A percentile compares a stretch with the other conserved stretches of the same genome.
phyloP scores from a whole-genome alignment of 2,888 invertebrate species.

The Sinopyrophorus schimmeli region DNA sequence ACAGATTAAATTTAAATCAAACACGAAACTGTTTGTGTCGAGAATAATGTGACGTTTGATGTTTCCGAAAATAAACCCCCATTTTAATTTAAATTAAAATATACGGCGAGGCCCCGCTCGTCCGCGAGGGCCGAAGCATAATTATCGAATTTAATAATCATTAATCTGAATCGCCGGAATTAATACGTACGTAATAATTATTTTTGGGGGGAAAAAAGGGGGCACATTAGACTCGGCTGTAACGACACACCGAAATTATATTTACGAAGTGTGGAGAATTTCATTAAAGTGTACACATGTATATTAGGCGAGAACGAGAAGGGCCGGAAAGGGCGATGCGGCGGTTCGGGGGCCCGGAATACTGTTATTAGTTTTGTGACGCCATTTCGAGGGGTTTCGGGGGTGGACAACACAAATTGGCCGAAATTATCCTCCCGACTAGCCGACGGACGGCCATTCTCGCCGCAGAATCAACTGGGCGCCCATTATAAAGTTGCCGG shows the following conservation, averaged over 20 bases:
- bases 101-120: no score
- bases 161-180: no score
- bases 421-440: slow-evolving; percentile 44
- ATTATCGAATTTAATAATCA: no score
- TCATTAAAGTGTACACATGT: slow-evolving; percentile 47
- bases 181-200: no score
- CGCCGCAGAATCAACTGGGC: slow-evolving; percentile 18
- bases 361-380: slow-evolving; percentile 50
- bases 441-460: slow-evolving; percentile 25
- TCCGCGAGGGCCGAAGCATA: no score
- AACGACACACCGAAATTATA: slow-evolving; percentile 41
- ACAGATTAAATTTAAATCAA: slow-evolving; percentile 1
- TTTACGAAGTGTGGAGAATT: slow-evolving; percentile 47
- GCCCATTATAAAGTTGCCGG: slow-evolving; percentile 25
- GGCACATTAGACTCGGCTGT: slow-evolving; percentile 15
- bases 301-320: slow-evolving; percentile 38
- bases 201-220: no score
- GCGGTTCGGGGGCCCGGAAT: slow-evolving; percentile 28
- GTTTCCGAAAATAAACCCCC: slow-evolving; percentile 12
- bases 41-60: slow-evolving; percentile 12
- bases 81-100: slow-evolving; percentile 28
- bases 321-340: slow-evolving; percentile 3
- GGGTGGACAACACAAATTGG: slow-evolving; percentile 47
- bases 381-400: slow-evolving; percentile 41
- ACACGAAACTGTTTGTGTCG: slow-evolving; percentile 3